These are phyloP conservation scores for Poecile montanus DNA, from an alignment of 2,797 vertebrate genomes.

Conservation along the genomic window DNA sequence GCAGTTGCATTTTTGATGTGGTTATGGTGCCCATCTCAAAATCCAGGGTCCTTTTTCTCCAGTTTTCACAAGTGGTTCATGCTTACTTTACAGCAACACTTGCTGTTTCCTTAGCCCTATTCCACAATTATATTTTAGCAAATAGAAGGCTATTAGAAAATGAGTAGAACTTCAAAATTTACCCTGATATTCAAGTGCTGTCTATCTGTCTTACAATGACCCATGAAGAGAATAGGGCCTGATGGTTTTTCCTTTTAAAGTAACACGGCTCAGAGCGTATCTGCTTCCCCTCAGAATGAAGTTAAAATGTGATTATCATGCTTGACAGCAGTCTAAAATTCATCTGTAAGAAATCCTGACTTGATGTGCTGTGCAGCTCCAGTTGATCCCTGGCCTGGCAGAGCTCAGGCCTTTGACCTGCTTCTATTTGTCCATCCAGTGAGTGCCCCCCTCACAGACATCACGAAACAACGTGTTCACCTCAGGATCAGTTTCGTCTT, in stretches of 20 bases:
- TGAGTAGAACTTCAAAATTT: not conserved
- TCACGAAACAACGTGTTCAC: not conserved
- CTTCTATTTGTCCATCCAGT: not conserved
- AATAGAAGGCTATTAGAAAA: not conserved
- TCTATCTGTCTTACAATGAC: not conserved
- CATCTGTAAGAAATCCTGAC: not conserved
- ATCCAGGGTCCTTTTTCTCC: not conserved
- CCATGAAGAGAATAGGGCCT: not conserved
- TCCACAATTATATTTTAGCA: not conserved
- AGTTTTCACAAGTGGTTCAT: not conserved
- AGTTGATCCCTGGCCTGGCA: not conserved
- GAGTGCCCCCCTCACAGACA: not conserved
- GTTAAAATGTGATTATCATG: accelerated
- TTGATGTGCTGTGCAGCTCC: not conserved
- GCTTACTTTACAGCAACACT: not conserved
- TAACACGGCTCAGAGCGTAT: not conserved
- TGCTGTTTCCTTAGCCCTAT: not conserved
- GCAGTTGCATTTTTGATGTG: not conserved
- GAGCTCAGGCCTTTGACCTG: not conserved
- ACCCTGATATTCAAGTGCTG: not conserved
- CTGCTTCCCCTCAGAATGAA: not conserved
- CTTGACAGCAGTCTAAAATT: not conserved
- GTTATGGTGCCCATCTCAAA: not conserved
- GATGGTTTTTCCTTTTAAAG: not conserved
- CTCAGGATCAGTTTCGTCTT: not conserved